A percentile compares a stretch with the other conserved stretches of the same genome.
Evolutionary conservation across 2,797 vertebrate genomes (phyloP).

Genomic region (Hyperoplus lanceolatus): DNA sequence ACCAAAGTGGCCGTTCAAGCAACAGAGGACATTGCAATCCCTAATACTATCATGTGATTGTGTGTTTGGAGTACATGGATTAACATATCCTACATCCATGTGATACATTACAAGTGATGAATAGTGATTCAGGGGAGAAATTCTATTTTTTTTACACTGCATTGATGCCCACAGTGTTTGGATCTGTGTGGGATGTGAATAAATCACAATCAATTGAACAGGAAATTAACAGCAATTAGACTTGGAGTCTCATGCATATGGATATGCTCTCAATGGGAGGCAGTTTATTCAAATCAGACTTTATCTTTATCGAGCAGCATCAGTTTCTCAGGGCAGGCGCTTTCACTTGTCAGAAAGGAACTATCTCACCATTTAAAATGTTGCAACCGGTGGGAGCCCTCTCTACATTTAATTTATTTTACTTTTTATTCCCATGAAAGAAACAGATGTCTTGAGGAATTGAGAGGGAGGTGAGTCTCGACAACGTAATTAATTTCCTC

Average conservation of each 20-base stretch:
- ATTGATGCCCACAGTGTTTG: conserved; percentile 45
- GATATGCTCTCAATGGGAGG: conserved; percentile 61
- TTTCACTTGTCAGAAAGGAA: conserved; percentile 75
- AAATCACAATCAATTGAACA: conserved; percentile 65
- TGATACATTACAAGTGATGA: conserved; percentile 44
- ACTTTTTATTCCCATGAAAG: conserved; percentile 42
- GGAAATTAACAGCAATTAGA: conserved; percentile 75
- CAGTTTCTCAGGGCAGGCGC: conserved; percentile 49
- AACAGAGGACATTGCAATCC: neutral
- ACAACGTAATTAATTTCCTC: conserved; percentile 63
- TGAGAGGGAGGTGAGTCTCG: conserved; percentile 20
- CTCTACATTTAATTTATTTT: conserved; percentile 36
- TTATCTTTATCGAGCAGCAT: conserved; percentile 71
- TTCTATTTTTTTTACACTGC: conserved; percentile 11
- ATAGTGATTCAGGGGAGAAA: conserved; percentile 41
- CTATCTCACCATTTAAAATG: conserved; percentile 64
- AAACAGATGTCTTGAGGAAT: conserved; percentile 63
- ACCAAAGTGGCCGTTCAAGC: neutral
- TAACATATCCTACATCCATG: neutral
- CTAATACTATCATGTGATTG: neutral
- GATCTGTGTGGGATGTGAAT: conserved; percentile 52
- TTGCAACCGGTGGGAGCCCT: conserved; percentile 48
- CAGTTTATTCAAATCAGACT: conserved; percentile 76
- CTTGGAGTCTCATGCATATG: conserved; percentile 74
- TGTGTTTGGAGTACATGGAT: conserved; percentile 1